Evolutionary conservation across 2,888 invertebrate species (phyloP).

Genomic region (Oligia latruncula): DNA sequence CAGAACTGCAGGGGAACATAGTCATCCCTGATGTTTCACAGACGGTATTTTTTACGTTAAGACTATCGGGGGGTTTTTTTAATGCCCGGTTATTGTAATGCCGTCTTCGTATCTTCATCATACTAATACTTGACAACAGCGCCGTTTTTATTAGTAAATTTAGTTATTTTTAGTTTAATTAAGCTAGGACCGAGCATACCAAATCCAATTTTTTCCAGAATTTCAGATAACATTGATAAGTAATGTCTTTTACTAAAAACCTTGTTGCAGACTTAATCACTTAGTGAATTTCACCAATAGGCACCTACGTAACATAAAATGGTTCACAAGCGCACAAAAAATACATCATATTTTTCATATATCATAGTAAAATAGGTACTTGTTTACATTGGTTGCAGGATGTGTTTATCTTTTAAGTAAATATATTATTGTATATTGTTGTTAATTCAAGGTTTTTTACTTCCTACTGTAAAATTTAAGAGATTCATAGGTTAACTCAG

Average conservation of each 20-base stretch:
- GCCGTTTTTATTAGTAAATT: neutral
- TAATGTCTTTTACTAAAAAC: neutral
- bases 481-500: neutral
- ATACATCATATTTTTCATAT: neutral
- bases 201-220: neutral
- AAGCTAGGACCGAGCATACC: neutral
- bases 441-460: neutral
- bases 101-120: neutral
- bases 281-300: neutral
- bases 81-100: neutral
- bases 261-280: neutral
- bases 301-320: neutral
- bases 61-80: neutral
- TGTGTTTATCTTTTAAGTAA: neutral
- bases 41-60: neutral
- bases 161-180: no score
- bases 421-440: neutral
- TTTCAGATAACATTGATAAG: neutral
- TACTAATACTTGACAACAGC: neutral
- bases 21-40: constrained; percentile 61
- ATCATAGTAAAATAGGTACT: neutral
- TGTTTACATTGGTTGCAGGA: no score
- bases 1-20: constrained; percentile 72
- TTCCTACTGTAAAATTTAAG: neutral
- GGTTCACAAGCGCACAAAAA: neutral